Evolutionary conservation across 2,888 invertebrate genomes (phyloP), one percentile per base, ranked within the genome.

Genomic region (Operophtera brumata): DNA sequence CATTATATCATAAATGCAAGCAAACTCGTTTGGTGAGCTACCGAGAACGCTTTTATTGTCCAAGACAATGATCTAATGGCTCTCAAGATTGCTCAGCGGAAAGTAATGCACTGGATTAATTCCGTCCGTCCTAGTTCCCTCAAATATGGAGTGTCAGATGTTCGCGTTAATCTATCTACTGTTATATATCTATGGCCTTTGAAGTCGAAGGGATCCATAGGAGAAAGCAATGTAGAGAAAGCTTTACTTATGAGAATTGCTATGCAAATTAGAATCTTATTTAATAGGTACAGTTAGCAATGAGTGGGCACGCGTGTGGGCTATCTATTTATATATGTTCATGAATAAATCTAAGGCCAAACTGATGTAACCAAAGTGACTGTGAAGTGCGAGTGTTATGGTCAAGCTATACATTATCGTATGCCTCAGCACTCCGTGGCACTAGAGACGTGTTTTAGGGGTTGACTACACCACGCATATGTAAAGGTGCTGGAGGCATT

Each of bases 41-140:
- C 86, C 67, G 76, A 77, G 82, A 83, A 83, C 72, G 73, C 71
- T 65, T 78, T 80, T 78, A 79, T 72, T 70, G 61, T 54, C 62
- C 57, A 61, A 71, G 78, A 80, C 79, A 80, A 73, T 80, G 84
- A 86, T 86, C 81, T 82, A 57, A 81, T 73, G 69, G 59, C 65
- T 71, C 73, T 65, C 61, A 62, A 79, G 75, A 82, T 77, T 80
- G 76, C 61, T 66, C 40, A 47, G 45, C 47, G 45, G 20, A 56
- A 61, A 57, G 43, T 49, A 32, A 41, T 28, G 46, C 28, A 9
- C 25, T 26, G 13, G 28, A 47, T 39, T 41, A 46, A 39, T 53
- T 60, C 39, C 40, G 43, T 36, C 30, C 26, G 45, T 44, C 54
- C 54, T 53, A 60, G 56, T 52, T 52, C 45, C 37, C 35, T 57